Percentiles rank a stretch among this genome's conserved stretches.
Conservation (phyloP, 2,888 invertebrate genomes). For the Campoplex capitator region DNA sequence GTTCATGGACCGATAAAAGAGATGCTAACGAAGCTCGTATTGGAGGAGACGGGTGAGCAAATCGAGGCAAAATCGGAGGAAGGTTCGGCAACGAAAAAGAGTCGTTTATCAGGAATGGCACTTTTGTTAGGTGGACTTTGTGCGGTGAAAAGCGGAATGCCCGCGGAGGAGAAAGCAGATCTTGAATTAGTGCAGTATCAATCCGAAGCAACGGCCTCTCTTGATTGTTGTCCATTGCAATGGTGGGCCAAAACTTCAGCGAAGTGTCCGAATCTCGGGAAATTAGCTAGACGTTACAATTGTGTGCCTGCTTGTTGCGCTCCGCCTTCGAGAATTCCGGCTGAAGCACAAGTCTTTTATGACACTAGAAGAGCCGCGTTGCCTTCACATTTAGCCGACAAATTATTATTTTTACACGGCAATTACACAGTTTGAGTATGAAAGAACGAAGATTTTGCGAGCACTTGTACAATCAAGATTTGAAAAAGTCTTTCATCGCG, state of each 20-base stretch:
- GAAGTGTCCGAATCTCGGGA: slow-evolving; percentile 84
- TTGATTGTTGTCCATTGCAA: slow-evolving; percentile 85
- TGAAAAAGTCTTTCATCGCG: slow-evolving; percentile 4
- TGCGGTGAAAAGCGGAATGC: slow-evolving; percentile 81
- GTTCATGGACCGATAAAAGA: slow-evolving; percentile 83
- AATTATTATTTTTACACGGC: slow-evolving; percentile 83
- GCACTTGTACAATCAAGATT: slow-evolving; percentile 1
- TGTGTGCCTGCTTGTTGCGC: slow-evolving; percentile 84
- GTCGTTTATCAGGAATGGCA: slow-evolving; percentile 84
- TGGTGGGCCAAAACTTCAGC: slow-evolving; percentile 84
- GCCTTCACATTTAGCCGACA: slow-evolving; percentile 83
- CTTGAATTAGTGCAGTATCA: slow-evolving; percentile 85
- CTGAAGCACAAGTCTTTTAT: slow-evolving; percentile 82
- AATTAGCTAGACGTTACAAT: slow-evolving; percentile 83
- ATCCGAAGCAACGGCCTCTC: slow-evolving; percentile 83
- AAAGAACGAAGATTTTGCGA: not conserved
- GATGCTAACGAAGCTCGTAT: slow-evolving; percentile 82
- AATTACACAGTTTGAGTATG: slow-evolving; percentile 78
- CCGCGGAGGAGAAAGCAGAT: slow-evolving; percentile 84
- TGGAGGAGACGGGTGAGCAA: slow-evolving; percentile 78
- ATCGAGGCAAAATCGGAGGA: slow-evolving; percentile 75
- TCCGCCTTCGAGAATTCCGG: slow-evolving; percentile 83
- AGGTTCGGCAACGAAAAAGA: slow-evolving; percentile 79
- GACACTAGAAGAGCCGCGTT: slow-evolving; percentile 82
- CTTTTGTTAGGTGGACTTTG: slow-evolving; percentile 83